Evolutionary conservation across 2,113 vertebrate genomes (phyloP), one percentile per base, ranked within the genome.

Genomic region (Turnix velox): DNA sequence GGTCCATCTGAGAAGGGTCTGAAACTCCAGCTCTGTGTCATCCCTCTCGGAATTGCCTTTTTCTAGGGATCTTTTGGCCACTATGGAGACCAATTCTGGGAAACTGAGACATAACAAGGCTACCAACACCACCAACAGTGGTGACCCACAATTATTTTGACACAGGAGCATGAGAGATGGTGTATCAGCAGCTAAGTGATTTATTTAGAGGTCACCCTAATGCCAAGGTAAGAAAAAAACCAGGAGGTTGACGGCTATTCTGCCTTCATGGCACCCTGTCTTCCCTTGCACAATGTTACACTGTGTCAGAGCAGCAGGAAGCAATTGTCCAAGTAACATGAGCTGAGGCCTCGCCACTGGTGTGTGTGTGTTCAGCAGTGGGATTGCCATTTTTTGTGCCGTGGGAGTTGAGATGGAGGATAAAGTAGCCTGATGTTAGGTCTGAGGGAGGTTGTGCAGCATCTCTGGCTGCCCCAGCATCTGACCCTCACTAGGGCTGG

Each of bases 91-190:
- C 22, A n/a, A 4, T 22, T 59, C 9, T 0, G 2, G 72, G 66
- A 65, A 82, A 7, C 30, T 10, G 14, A 76, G 40, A 5, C n/a
- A 23, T 31, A 72, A 3, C 1, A 10, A 40, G 28, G 85, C 33
- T 68, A 20, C 49, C 12, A 8, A 11, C 54, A 9, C 49, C 22
- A 12, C 8, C 0, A 27, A 42, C 66, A 14, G 13, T n/a, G n/a
- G n/a, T n/a, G n/a, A n/a, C 42, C 80, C 59, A 2, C 2, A 11
- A 14, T 20, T 0, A 0, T 28, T 59, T 12, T 51, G 65, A 52
- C 55, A 42, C 28, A 49, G 63, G 46, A 2, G 15, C 3, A 16
- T 20, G 49, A 61, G 19, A 10, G 2, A 5, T 49, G 39, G 39
- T 7, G 9, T 6, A 0, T 3, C 9, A 7, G 31, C 37, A 6